These are phyloP conservation scores for Cephus spinipes DNA, from an alignment of 2,888 invertebrate species.

Conservation along the genomic window DNA sequence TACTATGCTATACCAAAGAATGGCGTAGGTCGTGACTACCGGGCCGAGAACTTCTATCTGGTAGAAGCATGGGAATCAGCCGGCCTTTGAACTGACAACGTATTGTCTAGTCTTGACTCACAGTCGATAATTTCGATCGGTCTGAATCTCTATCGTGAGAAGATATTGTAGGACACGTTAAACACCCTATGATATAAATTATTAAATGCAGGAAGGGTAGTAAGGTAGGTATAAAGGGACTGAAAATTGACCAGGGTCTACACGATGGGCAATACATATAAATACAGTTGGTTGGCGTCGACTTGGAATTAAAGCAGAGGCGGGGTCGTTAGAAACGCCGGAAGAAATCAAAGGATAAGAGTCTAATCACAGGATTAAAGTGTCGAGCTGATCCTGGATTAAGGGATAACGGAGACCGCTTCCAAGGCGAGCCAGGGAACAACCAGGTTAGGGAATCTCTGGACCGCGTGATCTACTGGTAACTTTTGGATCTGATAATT, in stretches of 20 bases:
- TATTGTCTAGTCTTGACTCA: not conserved
- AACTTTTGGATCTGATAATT: conserved; percentile 44
- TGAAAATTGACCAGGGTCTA: not conserved
- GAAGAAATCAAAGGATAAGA: conserved; percentile 42
- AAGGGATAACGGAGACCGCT: conserved; percentile 40
- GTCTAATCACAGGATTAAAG: conserved; percentile 45
- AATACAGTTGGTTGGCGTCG: not conserved
- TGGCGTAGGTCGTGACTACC: not conserved
- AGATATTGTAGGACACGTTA: not conserved
- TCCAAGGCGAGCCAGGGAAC: conserved; percentile 9
- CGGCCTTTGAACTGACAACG: not conserved
- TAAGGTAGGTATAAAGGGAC: not conserved
- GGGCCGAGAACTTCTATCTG: not conserved
- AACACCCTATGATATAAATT: not conserved
- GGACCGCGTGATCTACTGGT: conserved; percentile 36
- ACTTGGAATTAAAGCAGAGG: not conserved
- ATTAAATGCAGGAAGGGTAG: not conserved
- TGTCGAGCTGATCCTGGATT: conserved; percentile 43
- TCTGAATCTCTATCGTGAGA: not conserved
- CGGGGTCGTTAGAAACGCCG: not conserved
- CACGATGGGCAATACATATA: too few relatives aligned
- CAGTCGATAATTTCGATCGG: not conserved
- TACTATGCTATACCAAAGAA: not conserved
- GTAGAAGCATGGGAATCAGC: not conserved
- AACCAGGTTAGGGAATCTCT: conserved; percentile 31